Evolutionary conservation across 2,113 vertebrate genomes (phyloP), one percentile per base, ranked within the genome.

Genomic region (Thamnophis sirtalis): DNA sequence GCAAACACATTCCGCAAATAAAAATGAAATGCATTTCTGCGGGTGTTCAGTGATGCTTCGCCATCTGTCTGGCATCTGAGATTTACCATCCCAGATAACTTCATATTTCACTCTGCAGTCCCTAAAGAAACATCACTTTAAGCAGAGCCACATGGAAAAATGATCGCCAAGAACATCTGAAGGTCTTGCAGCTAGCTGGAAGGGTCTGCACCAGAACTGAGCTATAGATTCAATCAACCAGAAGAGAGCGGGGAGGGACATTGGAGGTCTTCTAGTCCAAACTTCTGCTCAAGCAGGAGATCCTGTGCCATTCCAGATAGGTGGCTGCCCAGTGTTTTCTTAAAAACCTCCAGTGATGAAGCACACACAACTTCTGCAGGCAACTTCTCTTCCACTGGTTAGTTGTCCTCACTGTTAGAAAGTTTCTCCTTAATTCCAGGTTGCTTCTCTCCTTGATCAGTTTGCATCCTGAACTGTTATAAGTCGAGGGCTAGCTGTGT

Each of bases 51-150:
- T 96, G 97, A 97, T 80, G 89, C 93, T 98, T 96, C 94, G 96
- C 97, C 98, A 98, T 98, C 98, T 98, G 98, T 98, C 97, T 97
- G 96, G 96, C 96, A 97, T 97, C 97, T 97, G 96, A 98, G 96
- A 98, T 98, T 98, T 98, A 98, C 97, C 97, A 94, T 97, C 95
- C 80, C 93, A 96, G 95, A 97, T 97, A 98, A 98, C 97, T 98
- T 98, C 97, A 97, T 98, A 98, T 98, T 98, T 98, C 97, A 98
- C 93, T 96, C 95, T 92, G 73, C 84, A 95, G 93, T 98, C 97
- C 97, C 97, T 95, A 96, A 98, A 98, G 97, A 97, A 98, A 95
- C 97, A 97, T 98, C 94, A 95, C 93, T 98, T 97, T 97, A 97
- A 98, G 97, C 95, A 73, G 94, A 97, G 92, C 95, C 97, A 97